Evolutionary conservation across 2,888 invertebrate genomes (phyloP).

Genomic region (Pterostichus madidus): DNA sequence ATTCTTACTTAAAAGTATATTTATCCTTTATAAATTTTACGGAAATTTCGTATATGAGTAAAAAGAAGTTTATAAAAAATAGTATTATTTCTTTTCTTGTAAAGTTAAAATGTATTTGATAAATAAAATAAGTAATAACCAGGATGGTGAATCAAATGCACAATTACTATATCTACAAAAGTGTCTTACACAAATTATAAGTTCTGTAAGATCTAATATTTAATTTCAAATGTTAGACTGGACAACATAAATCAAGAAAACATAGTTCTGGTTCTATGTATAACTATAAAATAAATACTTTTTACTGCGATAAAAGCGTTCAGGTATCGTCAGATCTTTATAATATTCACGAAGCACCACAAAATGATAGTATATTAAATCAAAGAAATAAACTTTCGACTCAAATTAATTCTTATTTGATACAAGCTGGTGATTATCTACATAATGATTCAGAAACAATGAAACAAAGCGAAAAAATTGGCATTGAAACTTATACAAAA

Average conservation of each 20-base stretch:
- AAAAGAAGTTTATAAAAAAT: too few species aligned
- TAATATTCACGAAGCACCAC: constrained; percentile 15
- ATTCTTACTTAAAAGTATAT: too few species aligned
- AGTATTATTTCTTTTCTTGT: too few species aligned
- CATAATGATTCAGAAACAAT: background rate
- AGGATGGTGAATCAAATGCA: background rate
- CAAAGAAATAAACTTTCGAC: background rate
- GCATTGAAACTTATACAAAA: constrained; percentile 9
- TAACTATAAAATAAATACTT: background rate
- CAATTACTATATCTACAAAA: too few species aligned
- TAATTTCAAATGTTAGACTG: constrained; percentile 7
- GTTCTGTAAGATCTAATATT: too few species aligned
- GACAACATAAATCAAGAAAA: constrained; percentile 32
- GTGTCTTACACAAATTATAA: too few species aligned
- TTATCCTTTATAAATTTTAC: too few species aligned
- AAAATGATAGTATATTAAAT: constrained; percentile 3
- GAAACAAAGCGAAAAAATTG: background rate
- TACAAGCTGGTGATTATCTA: constrained; percentile 15
- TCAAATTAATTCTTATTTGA: background rate
- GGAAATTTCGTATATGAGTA: too few species aligned
- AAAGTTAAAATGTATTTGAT: background rate
- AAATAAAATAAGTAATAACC: background rate
- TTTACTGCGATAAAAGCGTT: constrained; percentile 15
- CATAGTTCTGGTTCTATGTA: background rate
- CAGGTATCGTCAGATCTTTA: constrained; percentile 14